Evolutionary conservation across 2,797 vertebrate genomes (phyloP), one percentile per base, ranked within the genome.

Genomic region (Anniella stebbinsi): DNA sequence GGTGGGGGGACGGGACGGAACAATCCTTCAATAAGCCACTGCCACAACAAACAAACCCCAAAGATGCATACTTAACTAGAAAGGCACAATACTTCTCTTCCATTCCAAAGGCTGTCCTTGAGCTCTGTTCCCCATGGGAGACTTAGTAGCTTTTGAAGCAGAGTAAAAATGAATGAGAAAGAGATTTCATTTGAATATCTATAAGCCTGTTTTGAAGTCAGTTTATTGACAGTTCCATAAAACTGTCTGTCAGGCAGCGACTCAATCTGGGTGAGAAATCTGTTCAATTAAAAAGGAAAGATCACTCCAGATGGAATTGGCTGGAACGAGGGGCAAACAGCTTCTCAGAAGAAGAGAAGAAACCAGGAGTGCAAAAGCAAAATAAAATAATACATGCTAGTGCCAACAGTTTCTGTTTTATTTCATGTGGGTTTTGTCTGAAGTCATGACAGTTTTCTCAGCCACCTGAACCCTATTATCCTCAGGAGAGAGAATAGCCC

Each of bases 181-280:
- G 51, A 93, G 92, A 81, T 15, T 93, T 82, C 28, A 70, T 90
- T 93, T 95, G 91, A 96, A 93, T 91, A 93, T 94, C 91, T 87
- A 92, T 0, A 75, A 82, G 70, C 88, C 82, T 90, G 91, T 92
- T 95, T 95, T 88, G 93, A 90, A 94, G 12, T 82, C 73, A 85
- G 81, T 96, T 96, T 94, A 93, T 94, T 97, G 96, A 95, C 94
- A 95, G 92, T 93, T 89, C 75, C 3, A 60, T 96, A 95, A 95
- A 94, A 91, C 84, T 94, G 89, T 87, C 94, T 96, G 93, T 92
- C 97, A 97, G 96, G 95, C 92, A 94, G 96, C 92, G 84, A 91
- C 63, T 87, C 95, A 96, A 91, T 96, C 96, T 97, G 97, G 94
- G 66, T 89, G 66, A 86, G 94, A 97, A 97, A 96, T 97, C 97